A percentile compares a stretch with the other conserved stretches of the same genome.
Evolutionary conservation across 2,888 invertebrate genomes (phyloP).

Genomic region (Lomographa bimaculata): DNA sequence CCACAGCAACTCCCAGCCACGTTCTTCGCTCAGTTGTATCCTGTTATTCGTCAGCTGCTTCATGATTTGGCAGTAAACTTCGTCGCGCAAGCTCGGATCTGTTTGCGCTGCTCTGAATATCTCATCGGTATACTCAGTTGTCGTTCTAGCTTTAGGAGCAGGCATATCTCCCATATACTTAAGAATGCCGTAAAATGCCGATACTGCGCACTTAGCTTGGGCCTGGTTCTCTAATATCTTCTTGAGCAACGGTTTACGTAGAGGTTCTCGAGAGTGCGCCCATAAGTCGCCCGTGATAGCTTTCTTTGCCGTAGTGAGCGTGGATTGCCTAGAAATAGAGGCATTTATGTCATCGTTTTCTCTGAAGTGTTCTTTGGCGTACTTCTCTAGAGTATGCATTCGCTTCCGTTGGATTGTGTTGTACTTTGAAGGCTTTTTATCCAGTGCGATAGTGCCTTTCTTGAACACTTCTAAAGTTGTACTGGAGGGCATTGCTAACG

Average conservation of each 20-base stretch:
- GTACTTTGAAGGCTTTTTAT: constrained; percentile 74
- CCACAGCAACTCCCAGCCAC: constrained; percentile 98
- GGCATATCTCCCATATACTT: constrained; percentile 96
- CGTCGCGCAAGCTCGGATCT: constrained; percentile 91
- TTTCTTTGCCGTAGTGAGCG: constrained; percentile 86
- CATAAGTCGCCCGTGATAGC: constrained; percentile 89
- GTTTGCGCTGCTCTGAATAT: constrained; percentile 92
- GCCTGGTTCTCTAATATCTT: constrained; percentile 89
- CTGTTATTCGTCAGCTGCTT: constrained; percentile 96
- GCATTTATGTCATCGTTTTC: constrained; percentile 68
- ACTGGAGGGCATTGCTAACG: constrained; percentile 88
- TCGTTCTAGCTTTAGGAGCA: constrained; percentile 88
- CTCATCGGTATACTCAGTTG: constrained; percentile 93
- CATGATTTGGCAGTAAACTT: constrained; percentile 97
- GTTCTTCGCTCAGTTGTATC: constrained; percentile 92
- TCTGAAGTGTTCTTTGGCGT: constrained; percentile 92
- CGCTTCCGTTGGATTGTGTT: constrained; percentile 86
- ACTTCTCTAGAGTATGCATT: constrained; percentile 93
- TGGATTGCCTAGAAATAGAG: constrained; percentile 85
- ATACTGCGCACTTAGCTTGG: constrained; percentile 88
- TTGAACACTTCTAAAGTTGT: constrained; percentile 87
- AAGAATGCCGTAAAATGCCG: constrained; percentile 89
- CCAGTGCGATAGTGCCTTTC: constrained; percentile 77
- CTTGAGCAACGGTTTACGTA: constrained; percentile 92
- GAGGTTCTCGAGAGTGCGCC: constrained; percentile 91